A percentile compares a stretch with the other conserved stretches of the same genome.
These are phyloP conservation scores for Callorhinus ursinus DNA, from an alignment of 2,113 vertebrate genomes.

Conservation along the genomic window DNA sequence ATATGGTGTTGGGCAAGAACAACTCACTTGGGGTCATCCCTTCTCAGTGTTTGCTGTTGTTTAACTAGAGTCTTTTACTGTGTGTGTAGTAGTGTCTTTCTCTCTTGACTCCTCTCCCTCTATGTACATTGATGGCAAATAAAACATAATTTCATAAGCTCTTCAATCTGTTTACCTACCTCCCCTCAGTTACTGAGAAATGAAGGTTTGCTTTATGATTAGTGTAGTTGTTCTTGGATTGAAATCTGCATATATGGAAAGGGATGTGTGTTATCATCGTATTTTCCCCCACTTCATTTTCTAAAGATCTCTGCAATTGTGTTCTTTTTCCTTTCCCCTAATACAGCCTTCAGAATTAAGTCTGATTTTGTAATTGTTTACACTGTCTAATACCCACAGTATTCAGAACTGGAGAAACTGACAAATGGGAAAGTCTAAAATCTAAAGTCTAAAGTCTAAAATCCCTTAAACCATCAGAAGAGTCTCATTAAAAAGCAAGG, in stretches of 20 bases:
- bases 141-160: neutral
- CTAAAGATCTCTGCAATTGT: neutral
- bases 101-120: neutral
- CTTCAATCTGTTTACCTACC: neutral
- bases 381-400: neutral
- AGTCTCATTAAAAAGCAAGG: neutral
- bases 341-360: neutral
- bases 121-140: constrained; percentile 9
- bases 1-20: neutral
- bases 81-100: neutral
- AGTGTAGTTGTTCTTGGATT: neutral
- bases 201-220: neutral
- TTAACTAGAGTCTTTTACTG: neutral
- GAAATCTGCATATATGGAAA: neutral
- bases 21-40: neutral
- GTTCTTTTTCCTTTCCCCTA: neutral
- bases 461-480: neutral
- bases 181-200: constrained; percentile 40
- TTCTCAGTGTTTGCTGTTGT: constrained; percentile 1
- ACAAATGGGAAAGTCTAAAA: constrained; percentile 15
- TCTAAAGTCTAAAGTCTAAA: constrained; percentile 37
- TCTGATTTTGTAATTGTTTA: constrained; percentile 12
- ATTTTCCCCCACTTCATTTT: neutral
- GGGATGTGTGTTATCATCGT: neutral
- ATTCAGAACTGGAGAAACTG: constrained; percentile 39